phyloP scores from a whole-genome alignment of 2,797 vertebrate species.

The Crenichthys baileyi region DNA sequence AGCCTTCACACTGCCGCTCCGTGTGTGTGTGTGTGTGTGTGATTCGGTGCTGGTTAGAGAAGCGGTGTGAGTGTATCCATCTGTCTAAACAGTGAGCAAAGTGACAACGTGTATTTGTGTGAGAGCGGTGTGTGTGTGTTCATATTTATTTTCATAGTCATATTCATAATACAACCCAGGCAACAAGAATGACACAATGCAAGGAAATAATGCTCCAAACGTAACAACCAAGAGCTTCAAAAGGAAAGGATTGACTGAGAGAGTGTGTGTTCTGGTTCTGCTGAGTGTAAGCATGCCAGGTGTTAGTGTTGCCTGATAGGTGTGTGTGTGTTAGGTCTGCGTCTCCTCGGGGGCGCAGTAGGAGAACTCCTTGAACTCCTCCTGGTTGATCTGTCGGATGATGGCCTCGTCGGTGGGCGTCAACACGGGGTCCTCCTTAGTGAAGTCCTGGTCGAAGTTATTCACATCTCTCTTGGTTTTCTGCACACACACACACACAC shows the following conservation, averaged over 20 bases:
- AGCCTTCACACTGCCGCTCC: constrained; percentile 64
- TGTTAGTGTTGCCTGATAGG: constrained; percentile 35
- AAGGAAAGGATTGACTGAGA: constrained; percentile 61
- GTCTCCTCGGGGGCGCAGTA: constrained; percentile 94
- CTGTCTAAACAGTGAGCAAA: constrained; percentile 21
- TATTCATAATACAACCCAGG: constrained; percentile 75
- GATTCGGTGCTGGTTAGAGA: constrained; percentile 35
- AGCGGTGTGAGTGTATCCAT: constrained; percentile 8
- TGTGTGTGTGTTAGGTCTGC: constrained; percentile 81
- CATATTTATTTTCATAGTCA: constrained; percentile 64
- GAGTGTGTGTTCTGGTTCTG: constrained; percentile 56
- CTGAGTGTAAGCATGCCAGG: constrained; percentile 34
- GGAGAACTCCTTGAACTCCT: constrained; percentile 99
- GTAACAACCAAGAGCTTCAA: constrained; percentile 77
- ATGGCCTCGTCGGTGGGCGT: constrained; percentile 97
- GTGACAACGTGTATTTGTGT: constrained; percentile 29
- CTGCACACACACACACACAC: constrained; percentile 70
- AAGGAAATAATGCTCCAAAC: constrained; percentile 75
- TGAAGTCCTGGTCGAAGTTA: constrained; percentile 99
- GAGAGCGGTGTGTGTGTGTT: constrained; percentile 38
- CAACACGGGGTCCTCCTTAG: constrained; percentile 95
- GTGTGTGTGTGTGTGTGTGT: constrained; percentile 41
- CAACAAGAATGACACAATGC: constrained; percentile 77
- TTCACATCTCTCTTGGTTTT: constrained; percentile 99
- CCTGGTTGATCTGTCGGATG: constrained; percentile 99